Conservation (phyloP, 1,140 invertebrate genomes). For the Caligus rogercresseyi region DNA sequence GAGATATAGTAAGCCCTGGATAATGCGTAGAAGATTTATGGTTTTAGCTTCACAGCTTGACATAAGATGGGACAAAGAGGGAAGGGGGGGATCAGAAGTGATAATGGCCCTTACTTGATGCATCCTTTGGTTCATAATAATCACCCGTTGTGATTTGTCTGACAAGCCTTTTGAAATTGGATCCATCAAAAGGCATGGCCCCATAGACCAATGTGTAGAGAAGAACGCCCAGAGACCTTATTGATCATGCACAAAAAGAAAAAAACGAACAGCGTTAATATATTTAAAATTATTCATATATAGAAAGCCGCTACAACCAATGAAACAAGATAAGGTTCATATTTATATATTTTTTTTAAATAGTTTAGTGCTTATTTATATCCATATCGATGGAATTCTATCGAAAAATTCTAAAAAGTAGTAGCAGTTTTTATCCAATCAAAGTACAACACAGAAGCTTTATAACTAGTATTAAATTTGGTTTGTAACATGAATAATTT, state of each 20-base stretch:
- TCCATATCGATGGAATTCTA: too few relatives aligned
- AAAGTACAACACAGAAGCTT: too few relatives aligned
- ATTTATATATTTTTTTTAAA: too few relatives aligned
- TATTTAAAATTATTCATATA: conserved; percentile 3
- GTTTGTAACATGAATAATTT: too few relatives aligned
- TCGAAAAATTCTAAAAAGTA: too few relatives aligned
- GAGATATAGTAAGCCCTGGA: too few relatives aligned
- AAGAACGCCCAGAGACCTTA: conserved; percentile 88
- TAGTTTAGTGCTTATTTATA: too few relatives aligned
- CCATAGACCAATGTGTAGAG: conserved; percentile 96
- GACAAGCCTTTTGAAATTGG: conserved; percentile 88
- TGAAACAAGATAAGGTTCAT: too few relatives aligned
- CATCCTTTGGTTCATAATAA: conserved; percentile 88
- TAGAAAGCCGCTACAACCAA: too few relatives aligned
- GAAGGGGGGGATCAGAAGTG: background rate
- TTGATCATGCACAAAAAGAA: background rate
- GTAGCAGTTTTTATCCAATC: too few relatives aligned
- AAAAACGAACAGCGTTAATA: background rate
- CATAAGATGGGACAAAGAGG: background rate
- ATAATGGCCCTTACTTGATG: conserved; percentile 50
- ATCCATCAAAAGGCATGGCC: conserved; percentile 98
- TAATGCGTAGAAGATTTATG: too few relatives aligned
- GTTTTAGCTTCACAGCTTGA: background rate
- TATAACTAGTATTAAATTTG: too few relatives aligned
- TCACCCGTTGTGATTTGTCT: conserved; percentile 91